Evolutionary conservation across 2,888 invertebrate species (phyloP).

Genomic region (Spilosoma lubricipeda): DNA sequence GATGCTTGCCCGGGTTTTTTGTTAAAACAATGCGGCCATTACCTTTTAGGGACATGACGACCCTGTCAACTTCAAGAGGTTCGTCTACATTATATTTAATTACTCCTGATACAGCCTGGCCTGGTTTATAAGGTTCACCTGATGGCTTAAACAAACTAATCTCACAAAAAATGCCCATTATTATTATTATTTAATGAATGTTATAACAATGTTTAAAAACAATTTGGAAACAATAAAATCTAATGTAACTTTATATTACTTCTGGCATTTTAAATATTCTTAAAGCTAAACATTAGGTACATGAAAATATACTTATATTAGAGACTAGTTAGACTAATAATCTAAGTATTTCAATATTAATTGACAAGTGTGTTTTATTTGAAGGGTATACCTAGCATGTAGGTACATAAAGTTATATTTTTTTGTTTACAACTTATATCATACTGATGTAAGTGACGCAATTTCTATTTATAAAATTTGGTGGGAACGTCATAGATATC

Average conservation of each 20-base stretch:
- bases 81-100: slow-evolving; percentile 59
- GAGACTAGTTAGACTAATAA: neutral
- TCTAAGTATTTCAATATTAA: neutral
- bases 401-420: neutral
- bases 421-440: neutral
- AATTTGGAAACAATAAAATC: neutral
- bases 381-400: neutral
- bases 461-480: neutral
- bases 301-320: neutral
- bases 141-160: slow-evolving; percentile 54
- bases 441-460: neutral
- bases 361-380: neutral
- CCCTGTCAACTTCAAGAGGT: slow-evolving; percentile 51
- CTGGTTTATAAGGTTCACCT: slow-evolving; percentile 52
- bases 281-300: neutral
- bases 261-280: neutral
- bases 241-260: neutral
- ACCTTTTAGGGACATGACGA: slow-evolving; percentile 24
- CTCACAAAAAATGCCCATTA: slow-evolving; percentile 61
- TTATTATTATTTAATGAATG: neutral
- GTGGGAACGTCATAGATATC: neutral
- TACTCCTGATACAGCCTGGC: slow-evolving; percentile 52
- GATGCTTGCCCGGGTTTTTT: slow-evolving; percentile 20
- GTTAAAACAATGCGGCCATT: slow-evolving; percentile 17
- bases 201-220: neutral